A percentile compares a stretch with the other conserved stretches of the same genome.
These are phyloP conservation scores for Empidonax traillii DNA, from an alignment of 2,113 vertebrate species.

Conservation along the genomic window DNA sequence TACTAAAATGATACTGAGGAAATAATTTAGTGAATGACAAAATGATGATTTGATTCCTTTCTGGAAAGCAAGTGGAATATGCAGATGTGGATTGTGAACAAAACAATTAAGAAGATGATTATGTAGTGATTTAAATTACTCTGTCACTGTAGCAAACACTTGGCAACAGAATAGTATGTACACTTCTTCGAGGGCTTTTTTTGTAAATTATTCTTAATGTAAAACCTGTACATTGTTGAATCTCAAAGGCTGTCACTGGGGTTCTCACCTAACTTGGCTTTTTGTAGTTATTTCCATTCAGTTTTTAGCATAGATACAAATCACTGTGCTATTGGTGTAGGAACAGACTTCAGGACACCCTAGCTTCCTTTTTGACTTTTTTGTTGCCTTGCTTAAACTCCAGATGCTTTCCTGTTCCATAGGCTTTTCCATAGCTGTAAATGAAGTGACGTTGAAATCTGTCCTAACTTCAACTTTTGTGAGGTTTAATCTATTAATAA, in stretches of 20 bases:
- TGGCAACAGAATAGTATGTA: background rate
- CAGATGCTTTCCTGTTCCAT: background rate
- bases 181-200: background rate
- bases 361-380: background rate
- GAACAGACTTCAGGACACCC: background rate
- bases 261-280: background rate
- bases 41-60: background rate
- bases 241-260: background rate
- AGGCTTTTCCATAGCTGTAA: background rate
- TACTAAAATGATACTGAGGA: slow-evolving; percentile 4
- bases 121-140: background rate
- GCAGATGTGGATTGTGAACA: background rate
- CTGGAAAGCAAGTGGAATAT: background rate
- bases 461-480: background rate
- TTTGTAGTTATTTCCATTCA: background rate
- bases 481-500: background rate
- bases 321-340: background rate
- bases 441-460: background rate
- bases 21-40: background rate
- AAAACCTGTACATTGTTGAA: background rate
- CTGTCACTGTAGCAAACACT: background rate
- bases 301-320: background rate
- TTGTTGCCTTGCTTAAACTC: background rate
- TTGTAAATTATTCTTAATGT: background rate
- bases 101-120: background rate